phyloP scores from a whole-genome alignment of 2,888 invertebrate genomes.

The Oligia fasciuncula region DNA sequence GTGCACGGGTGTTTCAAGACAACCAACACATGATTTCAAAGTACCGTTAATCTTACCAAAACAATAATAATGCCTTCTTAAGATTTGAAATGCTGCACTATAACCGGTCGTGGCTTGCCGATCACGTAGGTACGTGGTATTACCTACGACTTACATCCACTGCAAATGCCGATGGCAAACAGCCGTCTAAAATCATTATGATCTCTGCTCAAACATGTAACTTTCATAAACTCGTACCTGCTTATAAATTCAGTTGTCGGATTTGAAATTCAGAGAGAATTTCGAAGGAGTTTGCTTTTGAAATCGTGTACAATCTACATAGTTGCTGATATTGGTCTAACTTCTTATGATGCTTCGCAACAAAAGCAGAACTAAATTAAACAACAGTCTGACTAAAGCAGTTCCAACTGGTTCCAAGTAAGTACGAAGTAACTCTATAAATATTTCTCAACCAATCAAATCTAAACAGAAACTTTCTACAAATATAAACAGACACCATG shows the following conservation, averaged over 20 bases:
- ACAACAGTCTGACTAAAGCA: slow-evolving; percentile 11
- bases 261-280: slow-evolving; percentile 58
- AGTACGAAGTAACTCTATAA: background rate
- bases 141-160: slow-evolving; percentile 6
- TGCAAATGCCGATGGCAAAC: slow-evolving; percentile 8
- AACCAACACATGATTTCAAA: slow-evolving; percentile 35
- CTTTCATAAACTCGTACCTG: slow-evolving; percentile 49
- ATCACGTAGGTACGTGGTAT: slow-evolving; percentile 14
- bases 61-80: slow-evolving; percentile 22
- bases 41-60: slow-evolving; percentile 32
- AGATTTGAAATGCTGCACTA: slow-evolving; percentile 28
- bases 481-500: slow-evolving; percentile 24
- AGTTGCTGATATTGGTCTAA: slow-evolving; percentile 45
- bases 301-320: slow-evolving; percentile 48
- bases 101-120: slow-evolving; percentile 23
- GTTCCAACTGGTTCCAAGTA: slow-evolving; percentile 3
- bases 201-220: slow-evolving; percentile 35
- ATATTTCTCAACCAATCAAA: slow-evolving; percentile 12
- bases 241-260: slow-evolving; percentile 53
- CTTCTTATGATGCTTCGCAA: slow-evolving; percentile 37
- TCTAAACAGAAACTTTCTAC: slow-evolving; percentile 36
- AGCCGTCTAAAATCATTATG: slow-evolving; percentile 38
- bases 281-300: slow-evolving; percentile 50
- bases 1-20: slow-evolving; percentile 27
- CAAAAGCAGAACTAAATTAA: slow-evolving; percentile 16